These are phyloP conservation scores for Cantharis rufa DNA, from an alignment of 2,888 invertebrate species.

Conservation along the genomic window DNA sequence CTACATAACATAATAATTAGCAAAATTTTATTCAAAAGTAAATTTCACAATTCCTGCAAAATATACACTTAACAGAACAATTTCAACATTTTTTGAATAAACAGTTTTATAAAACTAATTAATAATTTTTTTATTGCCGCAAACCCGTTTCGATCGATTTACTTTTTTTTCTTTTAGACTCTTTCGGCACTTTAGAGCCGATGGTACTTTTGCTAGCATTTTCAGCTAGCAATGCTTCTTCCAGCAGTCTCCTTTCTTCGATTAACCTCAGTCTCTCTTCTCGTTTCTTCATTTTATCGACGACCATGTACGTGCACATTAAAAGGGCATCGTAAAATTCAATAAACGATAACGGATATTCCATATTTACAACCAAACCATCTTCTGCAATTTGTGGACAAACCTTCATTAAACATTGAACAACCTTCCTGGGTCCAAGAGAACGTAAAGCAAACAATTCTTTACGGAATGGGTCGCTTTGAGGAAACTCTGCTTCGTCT, in stretches of 20 bases:
- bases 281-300: conserved; percentile 11
- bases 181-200: neutral
- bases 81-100: neutral
- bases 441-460: conserved; percentile 44
- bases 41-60: too few species aligned
- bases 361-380: conserved; percentile 56
- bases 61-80: too few species aligned
- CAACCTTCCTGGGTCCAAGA: conserved; percentile 45
- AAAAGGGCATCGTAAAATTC: conserved; percentile 66
- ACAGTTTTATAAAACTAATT: neutral
- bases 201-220: neutral
- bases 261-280: neutral
- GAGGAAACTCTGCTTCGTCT: conserved; percentile 46
- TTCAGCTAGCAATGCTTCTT: neutral
- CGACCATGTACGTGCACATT: conserved; percentile 45
- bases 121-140: neutral
- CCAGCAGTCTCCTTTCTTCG: neutral
- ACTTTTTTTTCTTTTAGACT: neutral
- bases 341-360: conserved; percentile 61
- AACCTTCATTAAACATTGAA: conserved; percentile 47
- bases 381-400: conserved; percentile 58
- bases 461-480: conserved; percentile 27
- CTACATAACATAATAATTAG: too few species aligned
- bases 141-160: neutral
- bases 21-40: too few species aligned